phyloP scores from a whole-genome alignment of 2,888 invertebrate species.

The Tryphoninae sp. region DNA sequence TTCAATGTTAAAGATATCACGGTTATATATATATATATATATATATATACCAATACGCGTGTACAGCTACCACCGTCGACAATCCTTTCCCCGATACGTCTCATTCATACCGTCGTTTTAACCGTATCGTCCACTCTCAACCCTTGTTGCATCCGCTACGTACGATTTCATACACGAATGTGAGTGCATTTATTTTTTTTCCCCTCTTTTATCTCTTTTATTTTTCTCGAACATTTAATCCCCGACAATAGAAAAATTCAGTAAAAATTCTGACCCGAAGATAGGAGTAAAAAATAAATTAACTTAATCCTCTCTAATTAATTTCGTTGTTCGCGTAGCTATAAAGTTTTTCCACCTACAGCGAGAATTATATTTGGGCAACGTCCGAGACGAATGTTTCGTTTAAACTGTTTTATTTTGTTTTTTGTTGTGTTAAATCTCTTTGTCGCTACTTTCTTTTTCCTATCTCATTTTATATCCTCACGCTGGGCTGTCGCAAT shows the following conservation, averaged over 20 bases:
- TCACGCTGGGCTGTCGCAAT: conserved; percentile 26
- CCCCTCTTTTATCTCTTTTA: background rate
- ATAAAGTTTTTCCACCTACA: conserved; percentile 39
- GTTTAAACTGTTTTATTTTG: conserved; percentile 24
- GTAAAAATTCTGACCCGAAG: conserved; percentile 9
- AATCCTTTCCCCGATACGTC: conserved; percentile 52
- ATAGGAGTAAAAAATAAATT: conserved; percentile 9
- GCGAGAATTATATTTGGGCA: conserved; percentile 34
- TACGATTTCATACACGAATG: background rate
- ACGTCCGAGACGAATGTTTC: conserved; percentile 1
- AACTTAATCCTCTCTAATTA: conserved; percentile 42
- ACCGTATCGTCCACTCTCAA: conserved; percentile 26
- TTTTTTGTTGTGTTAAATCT: background rate
- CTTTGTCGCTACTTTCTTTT: no score
- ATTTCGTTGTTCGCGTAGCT: conserved; percentile 40
- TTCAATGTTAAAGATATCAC: conserved; percentile 39
- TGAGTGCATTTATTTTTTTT: background rate
- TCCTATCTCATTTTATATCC: background rate
- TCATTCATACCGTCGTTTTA: conserved; percentile 44
- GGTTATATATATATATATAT: background rate
- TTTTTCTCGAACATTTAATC: conserved; percentile 24
- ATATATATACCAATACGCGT: conserved; percentile 1
- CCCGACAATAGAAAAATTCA: conserved; percentile 26
- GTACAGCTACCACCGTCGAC: conserved; percentile 10
- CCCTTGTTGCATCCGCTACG: background rate